Conservation (phyloP, 2,113 vertebrate species). For the Castor canadensis region DNA sequence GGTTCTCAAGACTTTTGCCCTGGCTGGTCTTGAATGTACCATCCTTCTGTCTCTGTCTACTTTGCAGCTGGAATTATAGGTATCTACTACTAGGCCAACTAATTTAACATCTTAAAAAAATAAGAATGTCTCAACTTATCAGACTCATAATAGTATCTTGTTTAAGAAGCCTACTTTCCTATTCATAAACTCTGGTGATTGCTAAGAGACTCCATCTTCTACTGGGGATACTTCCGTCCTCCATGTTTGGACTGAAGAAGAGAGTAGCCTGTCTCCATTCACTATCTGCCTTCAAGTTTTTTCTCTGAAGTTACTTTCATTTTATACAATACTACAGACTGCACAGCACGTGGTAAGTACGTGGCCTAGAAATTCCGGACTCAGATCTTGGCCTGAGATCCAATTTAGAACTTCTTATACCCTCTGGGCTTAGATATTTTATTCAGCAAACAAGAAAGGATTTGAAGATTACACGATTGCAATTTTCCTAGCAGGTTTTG, state of each 20-base stretch:
- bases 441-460: constrained; percentile 53
- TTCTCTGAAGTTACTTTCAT: background rate
- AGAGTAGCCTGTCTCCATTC: background rate
- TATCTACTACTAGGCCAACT: too few species aligned
- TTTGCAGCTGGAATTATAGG: too few species aligned
- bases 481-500: constrained; percentile 51
- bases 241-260: background rate
- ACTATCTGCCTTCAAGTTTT: background rate
- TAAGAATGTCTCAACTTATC: background rate
- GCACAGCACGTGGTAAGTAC: background rate
- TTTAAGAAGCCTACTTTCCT: background rate
- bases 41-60: too few species aligned
- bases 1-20: too few species aligned
- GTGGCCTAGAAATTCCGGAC: background rate
- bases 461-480: constrained; percentile 35
- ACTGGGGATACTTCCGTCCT: background rate
- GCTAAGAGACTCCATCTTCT: background rate
- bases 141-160: background rate
- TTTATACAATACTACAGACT: background rate
- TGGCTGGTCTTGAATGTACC: background rate
- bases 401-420: constrained; percentile 14
- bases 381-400: background rate
- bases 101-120: background rate
- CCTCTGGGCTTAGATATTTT: constrained; percentile 9
- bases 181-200: background rate